Conservation (phyloP, 2,797 vertebrate genomes). For the Cryptoblepharus egeriae region DNA sequence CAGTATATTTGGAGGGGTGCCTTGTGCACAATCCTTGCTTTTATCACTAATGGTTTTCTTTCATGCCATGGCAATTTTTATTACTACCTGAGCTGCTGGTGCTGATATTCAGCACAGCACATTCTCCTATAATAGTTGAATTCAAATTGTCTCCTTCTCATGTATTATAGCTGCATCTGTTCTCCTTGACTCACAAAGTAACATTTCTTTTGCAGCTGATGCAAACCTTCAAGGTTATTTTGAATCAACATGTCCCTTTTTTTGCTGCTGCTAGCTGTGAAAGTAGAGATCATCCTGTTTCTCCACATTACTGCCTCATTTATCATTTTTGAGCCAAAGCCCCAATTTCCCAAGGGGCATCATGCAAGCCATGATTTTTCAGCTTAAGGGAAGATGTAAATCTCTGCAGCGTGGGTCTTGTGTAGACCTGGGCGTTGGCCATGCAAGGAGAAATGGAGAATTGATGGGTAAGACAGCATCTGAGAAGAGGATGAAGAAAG, state of each 20-base stretch:
- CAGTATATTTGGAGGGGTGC: slow-evolving; percentile 2
- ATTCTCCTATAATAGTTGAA: slow-evolving; percentile 9
- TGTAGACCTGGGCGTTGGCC: not conserved
- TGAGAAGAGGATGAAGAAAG: too few species aligned
- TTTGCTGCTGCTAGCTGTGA: not conserved
- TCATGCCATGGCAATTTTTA: slow-evolving; percentile 14
- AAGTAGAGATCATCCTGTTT: not conserved
- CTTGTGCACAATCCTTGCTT: slow-evolving; percentile 8
- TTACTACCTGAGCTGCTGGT: slow-evolving; percentile 29
- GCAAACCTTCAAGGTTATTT: slow-evolving; percentile 20
- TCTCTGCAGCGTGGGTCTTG: not conserved
- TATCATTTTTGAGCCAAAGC: not conserved
- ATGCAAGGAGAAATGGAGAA: not conserved
- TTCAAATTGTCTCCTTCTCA: slow-evolving; percentile 38
- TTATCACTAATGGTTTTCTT: slow-evolving; percentile 46
- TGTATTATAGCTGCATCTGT: slow-evolving; percentile 36
- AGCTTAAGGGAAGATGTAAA: not conserved
- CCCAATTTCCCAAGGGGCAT: not conserved
- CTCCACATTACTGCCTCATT: not conserved
- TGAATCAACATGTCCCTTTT: slow-evolving; percentile 12
- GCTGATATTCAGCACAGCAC: slow-evolving; percentile 35
- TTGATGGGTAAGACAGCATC: not conserved
- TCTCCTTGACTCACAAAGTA: slow-evolving; percentile 21
- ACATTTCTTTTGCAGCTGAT: slow-evolving; percentile 17
- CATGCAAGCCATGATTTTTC: not conserved